Base-by-base conservation (phyloP, 37 sponge, comb jelly and placozoan genomes). In the Haliclona indistincta region DNA sequence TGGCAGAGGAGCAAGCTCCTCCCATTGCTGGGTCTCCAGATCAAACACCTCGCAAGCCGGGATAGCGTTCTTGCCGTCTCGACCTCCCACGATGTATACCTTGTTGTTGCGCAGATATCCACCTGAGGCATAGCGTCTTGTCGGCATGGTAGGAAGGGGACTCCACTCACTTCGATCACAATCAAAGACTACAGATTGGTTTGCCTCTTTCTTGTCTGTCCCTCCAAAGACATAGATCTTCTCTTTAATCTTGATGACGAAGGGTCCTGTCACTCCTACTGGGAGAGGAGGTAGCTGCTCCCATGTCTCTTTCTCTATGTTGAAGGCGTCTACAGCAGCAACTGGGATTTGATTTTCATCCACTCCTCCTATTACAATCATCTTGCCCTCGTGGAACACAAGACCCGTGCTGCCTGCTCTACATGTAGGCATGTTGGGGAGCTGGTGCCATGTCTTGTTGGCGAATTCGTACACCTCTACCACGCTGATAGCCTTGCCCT, bases 1-100 rank as follows among this genome's bases (percentile, higher is more conserved):
- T 1, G 60, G 43, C 63, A 91, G 76, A 8, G 86, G 71, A 7
- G 74, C 60, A 34, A 91, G 56, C n/a, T 60, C 35, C 42, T 85
- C 86, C 91, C 91, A 91, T 62, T 85, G 77, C 62, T 85, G 71
- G 11, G 86, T 81, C 35, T 85, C 91, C 38, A 85, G 47, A 64
- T 91, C 86, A 39, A 78, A 85, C 0, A 67, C 76, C 45, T 91
- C 91, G 32, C 62, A 69, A 2, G 67, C 67, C 38, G 76, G 47
- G 13, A 81, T 42, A 8, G 91, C 73, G 2, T 80, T 36, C 67
- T 58, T 70, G 56, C 38, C 71, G 10, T 73, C 56, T 10, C 91
- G 54, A 0, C 91, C 91, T 11, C 91, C 91, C 3, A 85, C 74
- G 3, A 91, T 55, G 58, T 81, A 81, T 17, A 91, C 23, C 70